These are phyloP conservation scores for Nymphalis io DNA, from an alignment of 1,140 invertebrate species.

Conservation along the genomic window DNA sequence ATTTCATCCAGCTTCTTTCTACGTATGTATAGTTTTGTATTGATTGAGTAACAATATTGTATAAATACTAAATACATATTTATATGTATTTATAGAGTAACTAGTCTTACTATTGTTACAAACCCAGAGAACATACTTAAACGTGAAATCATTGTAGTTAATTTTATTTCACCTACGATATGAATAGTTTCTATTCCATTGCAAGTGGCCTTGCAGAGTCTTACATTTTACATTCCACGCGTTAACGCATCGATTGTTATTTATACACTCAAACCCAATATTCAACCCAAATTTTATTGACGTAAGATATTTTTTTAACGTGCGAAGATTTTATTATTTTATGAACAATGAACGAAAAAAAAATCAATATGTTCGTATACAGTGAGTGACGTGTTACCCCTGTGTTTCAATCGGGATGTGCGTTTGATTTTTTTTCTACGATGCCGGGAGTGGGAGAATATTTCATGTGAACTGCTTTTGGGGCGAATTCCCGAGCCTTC, in stretches of 20 bases:
- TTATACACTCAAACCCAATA: constrained; percentile 77
- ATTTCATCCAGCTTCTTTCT: no score
- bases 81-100: constrained; percentile 2
- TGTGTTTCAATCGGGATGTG: constrained; percentile 80
- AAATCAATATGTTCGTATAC: constrained; percentile 77
- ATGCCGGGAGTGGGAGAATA: constrained; percentile 75
- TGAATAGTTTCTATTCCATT: constrained; percentile 79
- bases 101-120: constrained; percentile 15
- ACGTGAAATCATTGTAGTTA: constrained; percentile 36
- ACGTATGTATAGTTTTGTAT: no score
- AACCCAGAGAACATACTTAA: not conserved
- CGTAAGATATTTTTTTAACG: constrained; percentile 70
- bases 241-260: constrained; percentile 79
- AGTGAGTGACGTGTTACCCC: constrained; percentile 77
- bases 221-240: constrained; percentile 79
- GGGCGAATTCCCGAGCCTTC: constrained; percentile 80
- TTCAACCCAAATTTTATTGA: constrained; percentile 74
- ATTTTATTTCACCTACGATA: constrained; percentile 76
- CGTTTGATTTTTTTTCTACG: constrained; percentile 79
- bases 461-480: constrained; percentile 80
- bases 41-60: not conserved
- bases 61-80: not conserved
- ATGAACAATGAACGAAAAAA: constrained; percentile 74
- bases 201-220: constrained; percentile 75
- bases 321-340: constrained; percentile 74